Evolutionary conservation across 2,797 vertebrate species (phyloP).

Genomic region (Apogon hyalosoma): DNA sequence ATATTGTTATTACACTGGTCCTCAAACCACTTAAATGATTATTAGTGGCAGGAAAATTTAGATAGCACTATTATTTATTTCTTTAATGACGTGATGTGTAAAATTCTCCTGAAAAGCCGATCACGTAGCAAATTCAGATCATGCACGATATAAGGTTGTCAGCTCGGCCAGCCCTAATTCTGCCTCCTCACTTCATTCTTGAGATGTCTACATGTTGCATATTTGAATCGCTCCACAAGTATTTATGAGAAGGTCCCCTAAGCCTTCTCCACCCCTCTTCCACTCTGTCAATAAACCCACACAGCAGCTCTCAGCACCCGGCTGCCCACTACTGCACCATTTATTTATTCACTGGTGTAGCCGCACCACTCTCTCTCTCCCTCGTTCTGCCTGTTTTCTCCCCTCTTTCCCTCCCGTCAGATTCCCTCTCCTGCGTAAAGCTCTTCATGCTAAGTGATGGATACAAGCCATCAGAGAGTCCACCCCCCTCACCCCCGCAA

Average conservation of each 20-base stretch:
- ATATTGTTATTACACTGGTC: too few species aligned
- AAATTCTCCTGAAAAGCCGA: too few species aligned
- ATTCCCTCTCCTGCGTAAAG: slow-evolving; percentile 45
- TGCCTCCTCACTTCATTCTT: slow-evolving; percentile 42
- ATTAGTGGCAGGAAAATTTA: too few species aligned
- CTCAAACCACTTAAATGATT: too few species aligned
- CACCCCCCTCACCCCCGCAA: slow-evolving; percentile 7
- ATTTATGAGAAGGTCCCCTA: slow-evolving; percentile 54
- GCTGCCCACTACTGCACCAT: slow-evolving; percentile 74
- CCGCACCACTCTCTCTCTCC: slow-evolving; percentile 49
- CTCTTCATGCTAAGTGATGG: slow-evolving; percentile 60
- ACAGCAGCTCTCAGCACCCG: slow-evolving; percentile 74
- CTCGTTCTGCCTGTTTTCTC: slow-evolving; percentile 24
- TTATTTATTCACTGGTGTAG: slow-evolving; percentile 80
- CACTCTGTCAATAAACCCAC: slow-evolving; percentile 81
- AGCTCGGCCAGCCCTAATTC: neutral
- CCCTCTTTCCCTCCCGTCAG: slow-evolving; percentile 38
- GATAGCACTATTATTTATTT: too few species aligned
- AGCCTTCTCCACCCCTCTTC: slow-evolving; percentile 63
- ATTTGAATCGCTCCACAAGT: slow-evolving; percentile 60
- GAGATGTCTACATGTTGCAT: slow-evolving; percentile 56
- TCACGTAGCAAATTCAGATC: too few species aligned
- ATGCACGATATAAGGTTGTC: too few species aligned
- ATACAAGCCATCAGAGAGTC: slow-evolving; percentile 53
- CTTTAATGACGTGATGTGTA: too few species aligned